Evolutionary conservation across 1,140 invertebrate genomes (phyloP), one percentile per base, ranked within the genome.

Genomic region (Sinonovacula constricta): DNA sequence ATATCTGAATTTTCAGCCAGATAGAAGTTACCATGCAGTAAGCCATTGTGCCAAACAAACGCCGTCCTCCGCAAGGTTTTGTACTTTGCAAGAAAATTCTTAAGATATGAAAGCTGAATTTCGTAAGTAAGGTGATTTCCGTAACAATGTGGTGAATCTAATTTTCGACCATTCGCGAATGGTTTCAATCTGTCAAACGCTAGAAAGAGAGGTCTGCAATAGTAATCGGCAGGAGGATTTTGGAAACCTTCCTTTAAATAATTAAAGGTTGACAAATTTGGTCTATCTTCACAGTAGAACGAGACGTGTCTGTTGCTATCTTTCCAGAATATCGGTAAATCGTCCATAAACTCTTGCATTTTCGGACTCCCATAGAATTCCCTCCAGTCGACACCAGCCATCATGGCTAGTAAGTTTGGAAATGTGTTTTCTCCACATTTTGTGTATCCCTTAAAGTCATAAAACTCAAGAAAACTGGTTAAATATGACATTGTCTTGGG

Each of bases 391-490:
- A 60, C 59, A 5, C 95, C 95, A 1, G 93, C 93, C 0, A 96
- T 87, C 10, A 95, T 90, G 0, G 95, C 93, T 0, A 95, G 92
- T 34, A 96, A 82, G 88, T 97, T 97, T 0, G 95, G 95, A 86
- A 95, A 96, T 0, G 95, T 96, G 85, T 97, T 96, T 84, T 96
- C 95, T 1, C 93, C 95, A 3, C 96, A 93, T 92, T 96, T 96
- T 82, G 95, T 96, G 87, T 95, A 96, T 18, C 95, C 95, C 54
- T 94, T 85, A 81, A 96, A 91, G 87, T 95, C 95, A 7, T 95
- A 92, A 14, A 94, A 93, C 0, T 91, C 91, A 10, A 95, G 90
- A 12, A 88, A 69, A 93, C 91, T 57, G 28, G 62, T 80, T 5
- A 82, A 65, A 57, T 82, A 82, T 26, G 69, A 54, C 22, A 59